Percentiles rank a stretch among this genome's conserved stretches.
These are phyloP conservation scores for Channallabes apus DNA, from an alignment of 2,797 vertebrate species.

Conservation along the genomic window DNA sequence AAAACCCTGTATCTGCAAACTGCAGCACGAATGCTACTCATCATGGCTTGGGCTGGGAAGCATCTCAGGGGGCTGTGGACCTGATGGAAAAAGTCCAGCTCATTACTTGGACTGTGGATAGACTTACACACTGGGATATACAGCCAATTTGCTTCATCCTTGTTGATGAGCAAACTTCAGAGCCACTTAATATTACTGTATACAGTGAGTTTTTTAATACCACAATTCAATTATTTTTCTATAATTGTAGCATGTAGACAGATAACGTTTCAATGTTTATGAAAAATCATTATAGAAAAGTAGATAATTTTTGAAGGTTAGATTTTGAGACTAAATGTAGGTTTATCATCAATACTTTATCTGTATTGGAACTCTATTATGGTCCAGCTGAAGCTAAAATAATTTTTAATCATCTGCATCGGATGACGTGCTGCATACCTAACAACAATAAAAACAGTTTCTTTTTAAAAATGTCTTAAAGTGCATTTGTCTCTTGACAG, in stretches of 20 bases:
- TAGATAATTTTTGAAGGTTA: too few species aligned
- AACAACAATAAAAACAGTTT: not conserved
- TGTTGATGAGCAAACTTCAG: fast-evolving
- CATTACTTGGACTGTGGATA: conserved; percentile 57
- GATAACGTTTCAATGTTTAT: not conserved
- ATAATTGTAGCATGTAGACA: not conserved
- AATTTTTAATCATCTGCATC: not conserved
- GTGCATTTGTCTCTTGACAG: conserved; percentile 53
- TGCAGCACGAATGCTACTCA: conserved; percentile 50
- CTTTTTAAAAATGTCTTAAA: not conserved
- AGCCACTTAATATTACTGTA: not conserved
- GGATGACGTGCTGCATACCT: not conserved
- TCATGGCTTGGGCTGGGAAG: conserved; percentile 63
- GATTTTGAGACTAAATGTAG: not conserved
- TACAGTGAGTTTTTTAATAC: conserved; percentile 41
- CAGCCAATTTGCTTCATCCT: not conserved
- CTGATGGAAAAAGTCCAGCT: fast-evolving
- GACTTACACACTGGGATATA: conserved; percentile 31
- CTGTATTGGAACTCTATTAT: not conserved
- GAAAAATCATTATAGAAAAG: not conserved
- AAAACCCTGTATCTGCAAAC: conserved; percentile 55
- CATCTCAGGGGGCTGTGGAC: fast-evolving
- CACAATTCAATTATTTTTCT: not conserved
- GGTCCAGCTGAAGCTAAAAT: not conserved
- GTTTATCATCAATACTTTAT: not conserved